A percentile compares a stretch with the other conserved stretches of the same genome.
phyloP scores from a whole-genome alignment of 2,888 invertebrate genomes.

The Rhagium mordax region DNA sequence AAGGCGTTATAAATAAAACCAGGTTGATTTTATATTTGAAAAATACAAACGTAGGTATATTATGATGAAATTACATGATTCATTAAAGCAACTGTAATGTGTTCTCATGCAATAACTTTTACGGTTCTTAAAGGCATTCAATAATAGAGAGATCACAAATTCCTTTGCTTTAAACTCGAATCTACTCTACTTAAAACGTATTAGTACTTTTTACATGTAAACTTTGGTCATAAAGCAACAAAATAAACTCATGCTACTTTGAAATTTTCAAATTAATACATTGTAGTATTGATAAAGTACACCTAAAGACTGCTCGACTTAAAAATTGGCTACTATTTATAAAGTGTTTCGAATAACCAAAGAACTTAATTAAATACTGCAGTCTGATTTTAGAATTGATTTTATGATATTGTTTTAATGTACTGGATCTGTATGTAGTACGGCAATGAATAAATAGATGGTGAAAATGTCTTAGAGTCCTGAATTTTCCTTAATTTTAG shows the following conservation, averaged over 20 bases:
- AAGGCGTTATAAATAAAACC: background rate
- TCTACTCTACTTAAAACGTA: slow-evolving; percentile 9
- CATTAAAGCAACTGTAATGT: slow-evolving; percentile 6
- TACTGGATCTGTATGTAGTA: too few relatives aligned
- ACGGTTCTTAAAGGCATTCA: background rate
- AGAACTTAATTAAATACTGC: too few relatives aligned
- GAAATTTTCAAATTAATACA: slow-evolving; percentile 4
- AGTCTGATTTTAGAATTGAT: too few relatives aligned
- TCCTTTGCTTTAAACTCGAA: slow-evolving; percentile 1
- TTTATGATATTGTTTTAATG: too few relatives aligned
- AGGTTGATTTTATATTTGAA: background rate
- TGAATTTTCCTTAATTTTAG: too few relatives aligned
- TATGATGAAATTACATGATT: slow-evolving; percentile 15
- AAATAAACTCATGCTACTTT: slow-evolving; percentile 15
- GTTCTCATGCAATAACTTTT: slow-evolving; percentile 15
- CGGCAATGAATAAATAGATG: too few relatives aligned
- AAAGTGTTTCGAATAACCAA: too few relatives aligned
- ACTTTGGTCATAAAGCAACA: background rate
- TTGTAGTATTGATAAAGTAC: background rate
- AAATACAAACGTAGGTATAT: slow-evolving; percentile 1
- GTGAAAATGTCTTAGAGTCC: too few relatives aligned
- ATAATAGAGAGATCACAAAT: slow-evolving; percentile 18
- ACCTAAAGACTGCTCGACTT: background rate
- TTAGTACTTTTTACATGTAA: slow-evolving; percentile 23
- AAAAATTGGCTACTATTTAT: too few relatives aligned